A percentile compares a stretch with the other conserved stretches of the same genome.
phyloP scores from a whole-genome alignment of 1,140 invertebrate genomes.

The Lordiphosa mommai region DNA sequence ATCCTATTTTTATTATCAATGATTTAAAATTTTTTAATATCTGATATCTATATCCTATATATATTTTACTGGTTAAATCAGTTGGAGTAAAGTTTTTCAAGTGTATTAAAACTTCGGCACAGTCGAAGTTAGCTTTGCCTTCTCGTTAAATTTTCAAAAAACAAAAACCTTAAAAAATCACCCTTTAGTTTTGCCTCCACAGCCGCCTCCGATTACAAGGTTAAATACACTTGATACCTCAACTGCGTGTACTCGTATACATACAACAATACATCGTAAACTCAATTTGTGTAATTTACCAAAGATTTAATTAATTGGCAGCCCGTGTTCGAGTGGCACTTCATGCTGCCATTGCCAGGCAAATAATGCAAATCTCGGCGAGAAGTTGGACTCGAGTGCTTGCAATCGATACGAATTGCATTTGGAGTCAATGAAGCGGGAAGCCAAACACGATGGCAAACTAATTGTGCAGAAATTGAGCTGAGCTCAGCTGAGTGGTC shows the following conservation, averaged over 20 bases:
- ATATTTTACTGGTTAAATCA: no score
- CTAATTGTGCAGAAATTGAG: conserved; percentile 68
- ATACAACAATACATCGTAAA: conserved; percentile 4
- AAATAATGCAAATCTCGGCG: conserved; percentile 36
- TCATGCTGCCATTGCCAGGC: conserved; percentile 10
- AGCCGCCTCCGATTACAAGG: no score
- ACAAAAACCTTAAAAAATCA: no score
- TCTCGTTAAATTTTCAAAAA: no score
- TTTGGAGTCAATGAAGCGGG: conserved; percentile 25
- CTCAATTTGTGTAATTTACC: conserved; percentile 48
- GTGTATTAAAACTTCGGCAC: no score
- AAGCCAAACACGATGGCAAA: conserved; percentile 30
- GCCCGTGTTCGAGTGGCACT: conserved; percentile 58
- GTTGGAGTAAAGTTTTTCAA: no score
- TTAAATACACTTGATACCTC: background rate
- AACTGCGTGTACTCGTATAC: background rate
- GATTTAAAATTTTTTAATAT: no score
- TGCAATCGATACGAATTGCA: conserved; percentile 26
- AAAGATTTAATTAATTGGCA: conserved; percentile 67
- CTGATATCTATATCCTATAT: no score
- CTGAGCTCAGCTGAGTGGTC: conserved; percentile 2
- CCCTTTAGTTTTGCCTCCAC: no score
- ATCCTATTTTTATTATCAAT: no score
- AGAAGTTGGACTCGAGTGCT: conserved; percentile 18
- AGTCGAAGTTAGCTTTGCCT: no score